phyloP scores from a whole-genome alignment of 2,888 invertebrate genomes.

The Perizoma affinitatum region DNA sequence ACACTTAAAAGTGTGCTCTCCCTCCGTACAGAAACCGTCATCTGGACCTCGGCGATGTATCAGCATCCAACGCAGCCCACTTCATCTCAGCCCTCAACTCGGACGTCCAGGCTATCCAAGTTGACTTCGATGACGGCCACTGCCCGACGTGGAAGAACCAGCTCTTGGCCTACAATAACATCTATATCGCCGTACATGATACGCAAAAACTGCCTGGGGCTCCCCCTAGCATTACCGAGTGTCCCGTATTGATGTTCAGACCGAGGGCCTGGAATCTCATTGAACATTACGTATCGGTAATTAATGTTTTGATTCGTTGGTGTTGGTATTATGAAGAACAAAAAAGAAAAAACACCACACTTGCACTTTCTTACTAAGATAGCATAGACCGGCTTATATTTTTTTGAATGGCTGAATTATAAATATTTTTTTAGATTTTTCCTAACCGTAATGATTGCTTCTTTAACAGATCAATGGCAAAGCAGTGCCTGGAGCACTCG shows the following conservation, averaged over 20 bases:
- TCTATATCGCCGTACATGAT: constrained; percentile 75
- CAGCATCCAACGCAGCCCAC: constrained; percentile 84
- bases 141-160: constrained; percentile 90
- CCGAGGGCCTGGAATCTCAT: constrained; percentile 90
- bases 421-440: neutral
- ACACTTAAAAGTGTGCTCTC: no score
- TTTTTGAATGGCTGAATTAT: no score
- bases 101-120: constrained; percentile 85
- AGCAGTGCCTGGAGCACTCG: constrained; percentile 86
- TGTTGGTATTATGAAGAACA: neutral
- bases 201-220: constrained; percentile 78
- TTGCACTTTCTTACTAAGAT: no score
- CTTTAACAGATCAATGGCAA: constrained; percentile 81
- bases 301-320: neutral
- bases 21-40: constrained; percentile 76
- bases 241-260: constrained; percentile 86
- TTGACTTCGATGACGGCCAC: constrained; percentile 89
- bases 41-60: constrained; percentile 87
- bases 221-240: constrained; percentile 75
- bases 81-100: constrained; percentile 81
- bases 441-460: neutral
- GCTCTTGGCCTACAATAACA: constrained; percentile 85
- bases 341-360: no score
- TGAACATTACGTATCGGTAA: constrained; percentile 86
- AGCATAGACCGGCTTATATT: no score